Conservation (phyloP, 2,888 invertebrate species). For the Syrista parreyssii region DNA sequence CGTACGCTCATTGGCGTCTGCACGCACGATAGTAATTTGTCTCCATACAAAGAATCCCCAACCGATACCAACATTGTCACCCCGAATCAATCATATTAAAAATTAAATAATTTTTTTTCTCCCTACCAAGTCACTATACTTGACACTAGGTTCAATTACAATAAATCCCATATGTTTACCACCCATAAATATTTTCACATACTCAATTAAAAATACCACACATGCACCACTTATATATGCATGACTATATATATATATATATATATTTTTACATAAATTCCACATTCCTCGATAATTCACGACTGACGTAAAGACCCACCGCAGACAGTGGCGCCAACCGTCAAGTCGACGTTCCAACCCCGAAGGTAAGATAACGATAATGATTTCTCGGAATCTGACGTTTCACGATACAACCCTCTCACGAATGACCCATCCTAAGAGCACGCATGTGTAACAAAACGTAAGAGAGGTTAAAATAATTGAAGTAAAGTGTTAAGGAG, state of each 20-base stretch:
- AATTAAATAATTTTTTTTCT: neutral
- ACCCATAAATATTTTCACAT: neutral
- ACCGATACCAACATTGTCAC: neutral
- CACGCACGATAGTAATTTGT: neutral
- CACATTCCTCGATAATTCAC: neutral
- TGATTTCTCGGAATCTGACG: neutral
- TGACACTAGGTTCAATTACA: neutral
- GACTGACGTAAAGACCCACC: neutral
- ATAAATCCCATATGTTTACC: neutral
- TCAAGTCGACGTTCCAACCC: neutral
- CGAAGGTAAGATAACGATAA: neutral
- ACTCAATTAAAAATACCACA: neutral
- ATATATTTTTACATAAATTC: neutral
- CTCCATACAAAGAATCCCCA: neutral
- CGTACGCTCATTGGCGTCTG: neutral
- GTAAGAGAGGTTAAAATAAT: neutral
- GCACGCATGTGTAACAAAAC: neutral
- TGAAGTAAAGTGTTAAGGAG: constrained; percentile 6
- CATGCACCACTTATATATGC: too few species aligned
- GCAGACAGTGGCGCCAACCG: neutral
- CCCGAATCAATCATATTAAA: neutral
- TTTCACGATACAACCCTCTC: neutral
- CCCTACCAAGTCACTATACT: neutral
- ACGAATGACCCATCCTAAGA: neutral
- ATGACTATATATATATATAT: too few species aligned